Base-by-base conservation (phyloP, 1,140 invertebrate species). In the Protaetia brevitarsis region DNA sequence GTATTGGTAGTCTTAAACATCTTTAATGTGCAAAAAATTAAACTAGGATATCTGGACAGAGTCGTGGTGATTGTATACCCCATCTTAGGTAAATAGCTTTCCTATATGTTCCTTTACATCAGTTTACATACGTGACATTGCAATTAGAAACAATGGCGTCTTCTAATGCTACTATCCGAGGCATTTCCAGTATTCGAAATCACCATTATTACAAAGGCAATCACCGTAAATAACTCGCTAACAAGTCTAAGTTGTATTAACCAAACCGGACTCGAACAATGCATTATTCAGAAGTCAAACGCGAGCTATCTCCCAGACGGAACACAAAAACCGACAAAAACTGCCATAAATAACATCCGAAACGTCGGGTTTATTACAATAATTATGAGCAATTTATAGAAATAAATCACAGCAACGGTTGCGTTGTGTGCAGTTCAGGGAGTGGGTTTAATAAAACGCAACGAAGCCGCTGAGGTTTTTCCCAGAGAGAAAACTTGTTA, bases 371-470 rank as follows among this genome's bases (percentile, higher is more conserved):
- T 69, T 69, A 67, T 69, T 64, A 67, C 62, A 59, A 61, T 69
- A 67, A 69, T 69, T 69, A 69, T 67, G 66, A 64, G 51, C 66
- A 69, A 67, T 69, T 69, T 69, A 67, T 67, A 26, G 56, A 64
- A 62, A 69, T 65, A 69, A 65, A 65, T 51, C 64, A 69, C 57
- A n/a, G n/a, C n/a, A n/a, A n/a, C n/a, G n/a, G 57, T 0, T 10
- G 29, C 26, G 8, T n/a, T n/a, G 45, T 51, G 19, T 51, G 41
- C 26, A 21, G 13, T 51, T 23, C 19, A 23, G 8, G 19, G 41
- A 51, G 19, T 23, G 19, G 5, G 16, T 23, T 23, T 3, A 51
- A 51, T 51, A 51, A 51, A 23, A 26, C 3, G 41, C 2, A n/a
- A 23, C 16, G 5, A 51, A 19, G 19, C 21, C n/a, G 19, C 19